Evolutionary conservation across 1,140 invertebrate species (phyloP).

Genomic region (Psilanteris sp.): DNA sequence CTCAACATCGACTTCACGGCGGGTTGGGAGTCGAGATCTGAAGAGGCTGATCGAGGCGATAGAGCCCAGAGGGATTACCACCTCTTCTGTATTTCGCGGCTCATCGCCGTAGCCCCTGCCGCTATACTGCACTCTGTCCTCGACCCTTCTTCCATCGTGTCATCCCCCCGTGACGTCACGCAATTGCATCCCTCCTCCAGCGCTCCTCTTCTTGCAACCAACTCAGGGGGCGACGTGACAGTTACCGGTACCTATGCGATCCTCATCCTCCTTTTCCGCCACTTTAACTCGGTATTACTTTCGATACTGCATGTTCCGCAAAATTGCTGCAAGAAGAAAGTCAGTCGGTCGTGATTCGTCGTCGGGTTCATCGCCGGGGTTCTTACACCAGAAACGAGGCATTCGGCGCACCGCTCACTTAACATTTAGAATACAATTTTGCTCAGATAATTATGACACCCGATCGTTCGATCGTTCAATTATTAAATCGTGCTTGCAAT

Average conservation of each 20-base stretch:
- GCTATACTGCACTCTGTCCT: slow-evolving; percentile 48
- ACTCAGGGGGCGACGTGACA: slow-evolving; percentile 17
- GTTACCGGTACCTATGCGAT: slow-evolving; percentile 61
- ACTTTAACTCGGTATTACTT: slow-evolving; percentile 60
- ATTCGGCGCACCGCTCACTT: no score
- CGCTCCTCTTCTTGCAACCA: slow-evolving; percentile 35
- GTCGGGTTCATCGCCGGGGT: slow-evolving; percentile 56
- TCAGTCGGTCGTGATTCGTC: slow-evolving; percentile 74
- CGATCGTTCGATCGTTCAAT: no score
- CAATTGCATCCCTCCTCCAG: slow-evolving; percentile 36
- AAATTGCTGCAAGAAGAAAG: slow-evolving; percentile 75
- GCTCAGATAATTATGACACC: no score
- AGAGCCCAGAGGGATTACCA: slow-evolving; percentile 71
- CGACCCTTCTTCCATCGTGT: slow-evolving; percentile 66
- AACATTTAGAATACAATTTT: no score
- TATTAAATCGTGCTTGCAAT: no score
- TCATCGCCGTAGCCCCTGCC: slow-evolving; percentile 53
- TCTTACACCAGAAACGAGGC: not conserved
- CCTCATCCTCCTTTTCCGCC: slow-evolving; percentile 57
- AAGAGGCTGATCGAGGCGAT: slow-evolving; percentile 62
- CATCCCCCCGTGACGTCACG: slow-evolving; percentile 57
- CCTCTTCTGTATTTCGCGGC: slow-evolving; percentile 56
- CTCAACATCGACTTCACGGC: slow-evolving; percentile 24
- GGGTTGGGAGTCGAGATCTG: slow-evolving; percentile 38
- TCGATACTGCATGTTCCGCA: slow-evolving; percentile 77